phyloP scores from a whole-genome alignment of 2,797 vertebrate genomes.

The Epinephelus awoara region DNA sequence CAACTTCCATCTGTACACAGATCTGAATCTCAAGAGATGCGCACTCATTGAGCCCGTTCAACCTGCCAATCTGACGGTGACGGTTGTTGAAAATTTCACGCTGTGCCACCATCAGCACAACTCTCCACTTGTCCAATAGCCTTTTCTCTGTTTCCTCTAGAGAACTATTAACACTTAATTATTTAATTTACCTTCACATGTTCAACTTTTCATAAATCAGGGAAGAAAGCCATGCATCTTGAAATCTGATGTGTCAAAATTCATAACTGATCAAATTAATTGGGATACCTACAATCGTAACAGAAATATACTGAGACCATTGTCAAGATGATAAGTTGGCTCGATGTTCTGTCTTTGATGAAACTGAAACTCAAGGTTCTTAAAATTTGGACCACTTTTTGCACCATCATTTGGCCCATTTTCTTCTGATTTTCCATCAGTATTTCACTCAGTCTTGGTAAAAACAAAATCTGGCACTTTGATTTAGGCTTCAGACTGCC shows the following conservation, averaged over 20 bases:
- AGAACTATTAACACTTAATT: neutral
- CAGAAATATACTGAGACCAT: neutral
- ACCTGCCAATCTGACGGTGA: constrained; percentile 19
- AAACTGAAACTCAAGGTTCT: neutral
- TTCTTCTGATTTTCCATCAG: neutral
- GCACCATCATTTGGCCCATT: neutral
- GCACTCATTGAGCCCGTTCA: neutral
- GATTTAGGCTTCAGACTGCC: neutral
- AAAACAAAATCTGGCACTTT: neutral
- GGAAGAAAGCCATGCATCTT: neutral
- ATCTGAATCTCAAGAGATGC: constrained; percentile 30
- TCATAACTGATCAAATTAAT: too few species aligned
- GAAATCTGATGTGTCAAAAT: neutral
- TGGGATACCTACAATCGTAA: constrained; percentile 21
- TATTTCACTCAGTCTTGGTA: neutral
- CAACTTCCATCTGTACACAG: constrained; percentile 24
- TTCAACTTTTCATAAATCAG: neutral
- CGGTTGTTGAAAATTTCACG: constrained; percentile 17
- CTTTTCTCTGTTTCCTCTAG: neutral
- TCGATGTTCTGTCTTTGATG: neutral
- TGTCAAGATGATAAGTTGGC: neutral
- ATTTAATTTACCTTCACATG: neutral
- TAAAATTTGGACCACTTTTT: neutral
- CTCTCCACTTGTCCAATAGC: neutral
- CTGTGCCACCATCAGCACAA: neutral